Base-by-base conservation (phyloP, 2,888 invertebrate genomes). In the Oligia fasciuncula region DNA sequence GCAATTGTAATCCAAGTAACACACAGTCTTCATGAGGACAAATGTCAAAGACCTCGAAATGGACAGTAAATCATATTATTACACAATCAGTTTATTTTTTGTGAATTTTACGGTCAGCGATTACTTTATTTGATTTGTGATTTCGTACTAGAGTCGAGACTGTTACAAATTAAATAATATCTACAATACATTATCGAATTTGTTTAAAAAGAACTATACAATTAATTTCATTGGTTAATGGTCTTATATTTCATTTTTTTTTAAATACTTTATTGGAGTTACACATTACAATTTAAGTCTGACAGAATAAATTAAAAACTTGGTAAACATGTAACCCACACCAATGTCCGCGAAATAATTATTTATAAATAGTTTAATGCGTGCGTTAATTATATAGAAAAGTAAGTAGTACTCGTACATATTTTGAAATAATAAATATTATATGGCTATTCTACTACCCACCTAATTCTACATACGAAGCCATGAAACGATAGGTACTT, bases 11-110 rank as follows among this genome's bases (percentile, higher is more conserved):
- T 70, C 63, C 19, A 82, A 40, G 81, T 40, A 23, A 73, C 60
- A 74, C 29, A 66, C 68, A 69, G 54, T 46, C 43, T 65, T 65
- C 69, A 63, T 29, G 43, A 71, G 51, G 60, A 5, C 60, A 71
- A 80, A 75, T 40, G 57, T 79, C 71, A 79, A 70, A 70, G 77
- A 74, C 81, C 86, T 78, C 81, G 81, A 79, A 76, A 71, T 73
- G 14, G 54, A 49, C 70, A 63, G 19, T 19, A 71, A 74, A 73
- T 23, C 13, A 72, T 75, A 71, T 57, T 73, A 73, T 79, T 73
- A 72, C 72, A 76, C 72, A 79, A 81, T 70, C 65, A 29, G 17
- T 29, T 0, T 4, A 51, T 62, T 83, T 82, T 79, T 80, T 74
- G 73, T 17, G 0, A 17, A 62, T 76, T 79, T 86, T 79, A 83